Base-by-base conservation (phyloP, 2,113 vertebrate species). In the Microtus ochrogaster region DNA sequence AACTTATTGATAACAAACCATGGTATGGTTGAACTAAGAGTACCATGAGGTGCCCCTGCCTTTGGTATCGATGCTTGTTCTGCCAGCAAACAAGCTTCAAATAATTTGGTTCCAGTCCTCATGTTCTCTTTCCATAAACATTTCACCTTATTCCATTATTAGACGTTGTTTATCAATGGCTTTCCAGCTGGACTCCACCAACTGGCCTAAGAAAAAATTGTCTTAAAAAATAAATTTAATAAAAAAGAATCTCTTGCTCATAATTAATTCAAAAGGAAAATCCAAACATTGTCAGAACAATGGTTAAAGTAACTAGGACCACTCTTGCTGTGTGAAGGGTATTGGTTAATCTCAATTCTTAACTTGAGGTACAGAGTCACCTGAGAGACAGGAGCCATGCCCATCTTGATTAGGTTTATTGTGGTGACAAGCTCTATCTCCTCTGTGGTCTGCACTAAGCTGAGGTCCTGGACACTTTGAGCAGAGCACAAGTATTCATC, bases 251-350 rank as follows among this genome's bases (percentile, higher is more conserved):
- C 30, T 85, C 79, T 77, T 55, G 92, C 44, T 1, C 14, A 55
- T 87, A 82, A 19, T 36, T 22, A 52, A 73, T 52, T 92, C 55
- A 84, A 94, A 90, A 63, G 61, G 58, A 81, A 93, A 96, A 61
- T 14, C 41, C 13, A 65, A 68, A 82, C 21, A 17, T 61, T 58
- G 44, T 49, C 47, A 66, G 63, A 92, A 78, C 44, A 90, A 74
- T n/a, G 41, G 24, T 52, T 90, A 24, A 89, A 92, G n/a, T 58
- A 73, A 78, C 36, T 41, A 47, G n/a, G 30, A 73, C n/a, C 52
- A 83, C 21, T 52, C 47, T 44, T 41, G 33, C 7, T 83, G 3
- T 83, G 22, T 22, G 13, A 63, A 21, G 24, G 39, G 22, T 12
- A 11, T 24, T 41, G 55, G 13, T 63, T 83, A 41, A 9, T 83